Base-by-base conservation (phyloP, 2,797 vertebrate species). In the Limnodromus scolopaceus region DNA sequence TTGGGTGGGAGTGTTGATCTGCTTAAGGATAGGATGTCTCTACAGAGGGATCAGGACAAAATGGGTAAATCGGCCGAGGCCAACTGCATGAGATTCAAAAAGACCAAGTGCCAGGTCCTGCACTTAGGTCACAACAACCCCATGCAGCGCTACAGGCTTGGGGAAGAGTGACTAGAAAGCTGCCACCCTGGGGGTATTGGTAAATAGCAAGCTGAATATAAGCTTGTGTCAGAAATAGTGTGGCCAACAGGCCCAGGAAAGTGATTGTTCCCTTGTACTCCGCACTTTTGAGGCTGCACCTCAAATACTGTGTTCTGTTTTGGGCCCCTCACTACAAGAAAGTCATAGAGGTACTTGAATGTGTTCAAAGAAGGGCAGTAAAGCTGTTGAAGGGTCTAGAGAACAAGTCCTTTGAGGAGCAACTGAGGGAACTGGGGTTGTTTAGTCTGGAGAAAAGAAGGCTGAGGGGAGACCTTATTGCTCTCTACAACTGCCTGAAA, bases 141-240 rank as follows among this genome's bases (percentile, higher is more conserved):
- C 25, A 22, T 13, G 18, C 14, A 57, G 2, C 0, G 6, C 32
- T 74, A 36, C 32, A 22, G 18, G 32, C 41, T 12, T 8, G 38
- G 30, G 11, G 14, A 77, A 28, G 36, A 57, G 53, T 38, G 17
- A 17, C 51, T 68, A 17, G 17, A 66, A 57, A 68, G 13, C 6
- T 80, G 10, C 17, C 28, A 46, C 22, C 8, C 6, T 34, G 14
- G 10, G 32, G 6, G 2, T 28, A 18, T 16, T 57, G 18, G 32
- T 45, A 0, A 0, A 74, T 18, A 28, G 14, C 24, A 1, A 0
- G 3, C 10, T 45, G 41, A 12, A 10, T 5, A 34, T 22, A n/a
- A 43, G 24, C 27, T 3, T 60, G 27, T 11, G 13, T 38, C 43
- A 48, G 43, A 17, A 46, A 30, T 4, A 32, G 19, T 24, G n/a